A percentile compares a stretch with the other conserved stretches of the same genome.
These are phyloP conservation scores for Drusus annulatus DNA, from an alignment of 1,140 invertebrate species.

Conservation along the genomic window DNA sequence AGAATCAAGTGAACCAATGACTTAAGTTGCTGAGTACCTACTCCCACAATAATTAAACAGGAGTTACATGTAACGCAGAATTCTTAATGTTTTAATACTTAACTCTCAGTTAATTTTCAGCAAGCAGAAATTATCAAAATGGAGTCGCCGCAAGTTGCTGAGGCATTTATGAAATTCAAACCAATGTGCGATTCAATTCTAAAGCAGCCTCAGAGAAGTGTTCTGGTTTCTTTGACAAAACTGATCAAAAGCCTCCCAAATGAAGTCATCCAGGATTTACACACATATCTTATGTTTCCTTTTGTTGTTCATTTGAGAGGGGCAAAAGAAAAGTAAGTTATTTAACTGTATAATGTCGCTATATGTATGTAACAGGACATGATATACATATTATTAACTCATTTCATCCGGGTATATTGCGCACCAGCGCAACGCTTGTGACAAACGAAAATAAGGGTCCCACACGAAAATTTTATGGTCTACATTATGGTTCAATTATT, in stretches of 20 bases:
- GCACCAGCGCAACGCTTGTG: too few relatives aligned
- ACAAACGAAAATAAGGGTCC: too few relatives aligned
- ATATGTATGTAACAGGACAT: too few relatives aligned
- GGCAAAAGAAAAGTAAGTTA: constrained; percentile 31
- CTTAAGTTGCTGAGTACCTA: too few relatives aligned
- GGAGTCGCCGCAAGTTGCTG: constrained; percentile 59
- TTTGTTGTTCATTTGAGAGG: constrained; percentile 69
- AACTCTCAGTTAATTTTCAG: constrained; percentile 1
- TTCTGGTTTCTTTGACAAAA: constrained; percentile 61
- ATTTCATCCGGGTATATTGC: too few relatives aligned
- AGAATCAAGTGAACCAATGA: too few relatives aligned
- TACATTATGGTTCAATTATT: too few relatives aligned
- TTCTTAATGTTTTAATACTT: too few relatives aligned
- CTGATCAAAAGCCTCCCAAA: constrained; percentile 63
- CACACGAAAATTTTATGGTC: too few relatives aligned
- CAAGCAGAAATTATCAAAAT: constrained; percentile 39
- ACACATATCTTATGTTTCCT: constrained; percentile 71
- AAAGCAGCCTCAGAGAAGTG: constrained; percentile 64
- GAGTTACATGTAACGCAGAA: too few relatives aligned
- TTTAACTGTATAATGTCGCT: background rate
- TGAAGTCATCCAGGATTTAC: constrained; percentile 68
- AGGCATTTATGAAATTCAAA: constrained; percentile 69
- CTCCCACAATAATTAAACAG: too few relatives aligned
- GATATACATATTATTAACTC: too few relatives aligned
- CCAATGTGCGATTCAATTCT: constrained; percentile 70